These are phyloP conservation scores for Drosophila willistoni DNA, from an alignment of 1,140 invertebrate species.

Conservation along the genomic window DNA sequence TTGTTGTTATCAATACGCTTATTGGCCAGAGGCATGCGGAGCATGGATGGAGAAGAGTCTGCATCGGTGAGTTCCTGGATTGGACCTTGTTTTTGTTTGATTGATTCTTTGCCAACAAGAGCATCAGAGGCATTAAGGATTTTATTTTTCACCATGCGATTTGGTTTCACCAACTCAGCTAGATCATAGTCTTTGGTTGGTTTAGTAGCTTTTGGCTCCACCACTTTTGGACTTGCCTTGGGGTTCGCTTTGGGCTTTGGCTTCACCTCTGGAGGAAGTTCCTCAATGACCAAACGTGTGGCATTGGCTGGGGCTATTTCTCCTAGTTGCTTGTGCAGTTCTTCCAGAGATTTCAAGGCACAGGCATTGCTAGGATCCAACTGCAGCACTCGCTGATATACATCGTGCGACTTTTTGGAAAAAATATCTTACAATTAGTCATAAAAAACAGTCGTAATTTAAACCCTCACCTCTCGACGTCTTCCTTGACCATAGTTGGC, in stretches of 20 bases:
- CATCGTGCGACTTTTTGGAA: constrained; percentile 70
- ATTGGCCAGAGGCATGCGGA: constrained; percentile 47
- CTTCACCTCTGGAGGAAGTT: constrained; percentile 31
- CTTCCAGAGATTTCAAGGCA: constrained; percentile 76
- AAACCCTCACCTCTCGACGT: constrained; percentile 81
- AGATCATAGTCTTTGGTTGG: constrained; percentile 66
- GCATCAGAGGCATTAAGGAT: constrained; percentile 62
- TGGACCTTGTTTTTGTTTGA: neutral
- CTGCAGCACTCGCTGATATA: constrained; percentile 73
- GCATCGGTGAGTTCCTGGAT: constrained; percentile 18
- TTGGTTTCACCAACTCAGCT: constrained; percentile 74
- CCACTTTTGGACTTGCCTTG: neutral
- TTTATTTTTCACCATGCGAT: constrained; percentile 75
- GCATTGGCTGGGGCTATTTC: constrained; percentile 68
- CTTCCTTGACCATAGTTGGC: constrained; percentile 83
- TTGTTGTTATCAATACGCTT: constrained; percentile 46
- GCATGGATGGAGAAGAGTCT: neutral
- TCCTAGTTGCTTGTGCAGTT: constrained; percentile 60
- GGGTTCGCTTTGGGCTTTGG: constrained; percentile 4
- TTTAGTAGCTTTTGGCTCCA: neutral
- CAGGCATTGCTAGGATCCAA: constrained; percentile 83
- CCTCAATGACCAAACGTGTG: constrained; percentile 64
- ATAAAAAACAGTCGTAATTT: too few relatives aligned
- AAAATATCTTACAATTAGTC: too few relatives aligned
- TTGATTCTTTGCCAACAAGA: constrained; percentile 41